Base-by-base conservation (phyloP, 92 coral and sea anemone genomes). In the Phenganax stokvisi region DNA sequence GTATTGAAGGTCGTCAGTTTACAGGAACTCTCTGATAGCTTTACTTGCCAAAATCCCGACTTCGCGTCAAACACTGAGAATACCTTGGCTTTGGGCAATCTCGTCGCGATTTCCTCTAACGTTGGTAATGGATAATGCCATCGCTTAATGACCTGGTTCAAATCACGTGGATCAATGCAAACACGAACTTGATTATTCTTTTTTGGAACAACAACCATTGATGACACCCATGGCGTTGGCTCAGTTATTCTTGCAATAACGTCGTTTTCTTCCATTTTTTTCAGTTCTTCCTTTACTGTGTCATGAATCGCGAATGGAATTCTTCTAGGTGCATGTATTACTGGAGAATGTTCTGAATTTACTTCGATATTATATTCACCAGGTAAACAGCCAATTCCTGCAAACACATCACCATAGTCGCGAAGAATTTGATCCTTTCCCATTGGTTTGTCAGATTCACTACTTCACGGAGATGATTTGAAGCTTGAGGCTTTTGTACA, bases 251-350 rank as follows among this genome's bases (percentile, higher is more conserved):
- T 72, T 17, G 77, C 77, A 5, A 72, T 72, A 30, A 72, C 54
- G 54, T 51, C 75, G 9, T 72, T 20, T 17, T 27, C 77, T 72
- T 72, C 77, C 77, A 72, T 52, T 10, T 52, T 52, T 15, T 72
- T 12, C 12, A 72, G 25, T 37, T 72, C 77, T 72, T 72, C 31
- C 20, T n/a, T 72, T 30, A 73, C 78, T 53, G 12, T 16, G 9
- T 73, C 61, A 15, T 30, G 78, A 53, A 73, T 73, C 12, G 78
- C 78, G 10, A 73, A 11, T 0, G 78, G 78, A 0, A 73, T 54
- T 73, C 59, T 73, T 56, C 3, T 58, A 52, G 78, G 78, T 73
- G 78, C 78, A 6, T 73, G 78, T 73, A 73, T 73, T n/a, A 73
- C 78, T 12, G 57, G 75, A 2, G 75, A 9, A 6, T 44, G 75